phyloP scores from a whole-genome alignment of 2,797 vertebrate genomes.

The Lepilemur septentrionalis region DNA sequence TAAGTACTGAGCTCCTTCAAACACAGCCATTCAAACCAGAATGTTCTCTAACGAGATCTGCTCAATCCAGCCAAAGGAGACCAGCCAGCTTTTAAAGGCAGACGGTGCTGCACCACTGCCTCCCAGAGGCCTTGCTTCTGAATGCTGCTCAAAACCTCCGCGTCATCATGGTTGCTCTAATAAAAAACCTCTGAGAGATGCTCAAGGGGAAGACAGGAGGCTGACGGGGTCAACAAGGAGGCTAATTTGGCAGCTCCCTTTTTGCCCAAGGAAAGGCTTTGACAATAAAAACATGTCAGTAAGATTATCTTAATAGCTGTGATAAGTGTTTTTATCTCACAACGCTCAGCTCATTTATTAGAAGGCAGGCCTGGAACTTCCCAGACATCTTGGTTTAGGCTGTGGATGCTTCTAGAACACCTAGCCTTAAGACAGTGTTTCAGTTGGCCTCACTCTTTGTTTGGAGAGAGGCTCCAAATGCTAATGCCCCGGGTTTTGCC shows the following conservation, averaged over 20 bases:
- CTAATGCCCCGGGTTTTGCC: neutral
- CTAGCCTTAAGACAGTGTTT: neutral
- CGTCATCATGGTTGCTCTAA: constrained; percentile 69
- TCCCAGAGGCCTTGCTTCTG: constrained; percentile 48
- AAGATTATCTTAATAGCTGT: neutral
- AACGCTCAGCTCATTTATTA: neutral
- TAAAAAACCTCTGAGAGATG: neutral
- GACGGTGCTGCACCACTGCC: constrained; percentile 14
- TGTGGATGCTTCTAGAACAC: neutral
- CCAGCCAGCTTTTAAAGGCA: neutral
- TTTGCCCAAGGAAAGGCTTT: neutral
- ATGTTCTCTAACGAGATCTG: neutral
- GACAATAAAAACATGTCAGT: neutral
- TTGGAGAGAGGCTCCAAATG: neutral
- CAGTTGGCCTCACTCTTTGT: neutral
- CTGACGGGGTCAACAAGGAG: neutral
- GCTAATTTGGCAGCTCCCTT: neutral
- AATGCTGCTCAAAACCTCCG: constrained; percentile 52
- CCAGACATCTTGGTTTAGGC: neutral
- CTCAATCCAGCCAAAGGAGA: neutral
- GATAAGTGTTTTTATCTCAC: neutral
- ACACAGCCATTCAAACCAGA: neutral
- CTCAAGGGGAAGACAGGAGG: fast-evolving
- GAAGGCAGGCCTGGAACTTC: neutral
- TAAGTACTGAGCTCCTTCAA: neutral